Evolutionary conservation across 2,113 vertebrate species (phyloP).

Genomic region (Aphelocoma coerulescens): DNA sequence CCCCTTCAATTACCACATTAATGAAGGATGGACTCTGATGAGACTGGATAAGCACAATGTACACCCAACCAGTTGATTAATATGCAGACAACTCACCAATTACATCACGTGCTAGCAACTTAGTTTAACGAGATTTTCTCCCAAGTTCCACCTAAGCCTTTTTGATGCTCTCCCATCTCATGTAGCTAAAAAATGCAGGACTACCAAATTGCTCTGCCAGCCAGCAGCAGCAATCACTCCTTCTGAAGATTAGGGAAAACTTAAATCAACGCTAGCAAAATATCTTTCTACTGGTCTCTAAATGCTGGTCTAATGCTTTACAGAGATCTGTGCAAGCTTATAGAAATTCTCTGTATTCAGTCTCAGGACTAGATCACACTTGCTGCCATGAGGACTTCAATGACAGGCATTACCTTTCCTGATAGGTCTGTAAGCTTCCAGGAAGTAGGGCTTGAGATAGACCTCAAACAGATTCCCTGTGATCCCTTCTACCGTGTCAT

Average conservation of each 20-base stretch:
- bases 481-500: constrained; percentile 98
- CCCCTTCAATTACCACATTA: not conserved
- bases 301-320: not conserved
- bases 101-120: not conserved
- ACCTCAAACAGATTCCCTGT: constrained; percentile 98
- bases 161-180: not conserved
- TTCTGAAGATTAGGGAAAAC: not conserved
- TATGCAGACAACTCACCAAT: not conserved
- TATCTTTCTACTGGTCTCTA: not conserved
- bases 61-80: not conserved
- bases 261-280: not conserved
- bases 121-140: not conserved
- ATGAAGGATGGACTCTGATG: not conserved
- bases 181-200: not conserved
- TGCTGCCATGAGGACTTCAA: not conserved
- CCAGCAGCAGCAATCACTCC: not conserved
- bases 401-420: constrained; percentile 84
- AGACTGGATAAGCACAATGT: not conserved
- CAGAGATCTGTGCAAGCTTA: not conserved
- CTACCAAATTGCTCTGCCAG: not conserved
- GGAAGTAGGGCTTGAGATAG: constrained; percentile 97
- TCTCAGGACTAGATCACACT: not conserved
- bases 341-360: not conserved
- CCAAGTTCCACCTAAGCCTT: not conserved
- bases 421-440: constrained; percentile 98